Evolutionary conservation across 2,113 vertebrate species (phyloP), one percentile per base, ranked within the genome.

Genomic region (Strigops habroptila): DNA sequence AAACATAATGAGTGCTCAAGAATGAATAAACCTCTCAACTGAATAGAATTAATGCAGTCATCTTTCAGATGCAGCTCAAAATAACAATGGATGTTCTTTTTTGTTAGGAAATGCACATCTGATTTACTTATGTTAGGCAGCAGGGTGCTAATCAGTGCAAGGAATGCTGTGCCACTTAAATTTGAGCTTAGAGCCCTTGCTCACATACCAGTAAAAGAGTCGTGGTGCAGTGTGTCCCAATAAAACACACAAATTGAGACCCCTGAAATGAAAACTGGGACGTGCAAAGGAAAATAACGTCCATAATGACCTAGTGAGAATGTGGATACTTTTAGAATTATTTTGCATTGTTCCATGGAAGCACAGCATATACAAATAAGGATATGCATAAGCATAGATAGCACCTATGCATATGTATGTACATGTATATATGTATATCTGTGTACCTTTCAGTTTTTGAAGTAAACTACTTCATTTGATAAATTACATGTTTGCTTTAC

Each of bases 401-500:
- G 46, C 86, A 90, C 70, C 93, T 94, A 43, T 91, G 79, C 35
- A 55, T 18, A 28, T 46, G 14, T 33, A 11, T 28, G 41, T 25
- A 11, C 8, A 19, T 35, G 10, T 46, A 24, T 24, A 19, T 59
- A 24, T 5, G 17, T 31, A 55, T 55, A 23, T 59, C 33, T 35
- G 33, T 14, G 44, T 53, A 22, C 86, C 41, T 93, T 96, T 27
- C 88, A 86, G 69, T 74, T 78, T 86, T 91, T 91, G 83, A 88
- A 95, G 82, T 82, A 88, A 97, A 88, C 60, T 53, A 43, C 80
- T 95, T 94, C n/a, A 10, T 96, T 94, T 97, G 96, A 97, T 94
- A 95, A 96, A 97, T 97, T 82, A 55, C 64, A 91, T 82, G 55
- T 97, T 98, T 97, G 88, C 90, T 95, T 73, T 28, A 25, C 81